Evolutionary conservation across 2,113 vertebrate species (phyloP).

Genomic region (Centropus unirufus): DNA sequence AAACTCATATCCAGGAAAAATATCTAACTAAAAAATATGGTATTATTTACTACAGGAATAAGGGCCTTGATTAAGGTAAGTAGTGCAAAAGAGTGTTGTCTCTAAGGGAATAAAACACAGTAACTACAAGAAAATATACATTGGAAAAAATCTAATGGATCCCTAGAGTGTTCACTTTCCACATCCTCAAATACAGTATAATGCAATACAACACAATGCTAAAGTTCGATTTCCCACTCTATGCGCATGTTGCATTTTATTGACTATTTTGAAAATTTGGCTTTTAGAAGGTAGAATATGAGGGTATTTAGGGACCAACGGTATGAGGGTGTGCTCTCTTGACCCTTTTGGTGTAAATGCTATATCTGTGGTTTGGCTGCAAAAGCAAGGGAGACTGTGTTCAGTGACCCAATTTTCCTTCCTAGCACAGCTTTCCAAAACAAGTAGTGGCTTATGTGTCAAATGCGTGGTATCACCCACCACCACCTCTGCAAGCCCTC

Average conservation of each 20-base stretch:
- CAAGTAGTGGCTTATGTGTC: neutral
- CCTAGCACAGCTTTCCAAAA: neutral
- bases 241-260: neutral
- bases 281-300: neutral
- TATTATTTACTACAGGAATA: neutral
- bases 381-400: neutral
- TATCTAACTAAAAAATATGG: neutral
- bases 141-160: neutral
- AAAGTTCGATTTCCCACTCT: neutral
- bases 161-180: neutral
- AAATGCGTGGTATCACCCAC: neutral
- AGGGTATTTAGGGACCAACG: neutral
- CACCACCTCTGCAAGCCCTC: neutral
- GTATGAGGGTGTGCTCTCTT: neutral
- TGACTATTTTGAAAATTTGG: neutral
- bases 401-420: neutral
- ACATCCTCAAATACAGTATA: neutral
- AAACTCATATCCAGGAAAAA: neutral
- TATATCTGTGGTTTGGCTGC: neutral
- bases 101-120: neutral
- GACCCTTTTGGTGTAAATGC: neutral
- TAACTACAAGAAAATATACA: neutral
- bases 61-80: neutral
- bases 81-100: neutral
- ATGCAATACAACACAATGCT: neutral